phyloP scores from a whole-genome alignment of 2,113 vertebrate species.

The Brachyistius frenatus region DNA sequence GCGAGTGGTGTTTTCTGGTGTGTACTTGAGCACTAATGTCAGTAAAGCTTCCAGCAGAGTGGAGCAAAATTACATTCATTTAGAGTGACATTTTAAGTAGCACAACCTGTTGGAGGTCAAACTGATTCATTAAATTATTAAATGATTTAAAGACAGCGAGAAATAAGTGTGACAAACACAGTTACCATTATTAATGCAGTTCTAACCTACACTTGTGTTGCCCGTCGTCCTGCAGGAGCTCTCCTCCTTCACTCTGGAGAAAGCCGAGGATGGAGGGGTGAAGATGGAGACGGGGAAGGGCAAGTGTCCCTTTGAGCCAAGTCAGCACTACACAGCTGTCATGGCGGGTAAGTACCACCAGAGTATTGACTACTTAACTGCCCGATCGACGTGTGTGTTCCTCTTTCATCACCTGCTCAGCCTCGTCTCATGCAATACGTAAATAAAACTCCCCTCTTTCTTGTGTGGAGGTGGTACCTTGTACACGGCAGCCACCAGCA shows the following conservation, averaged over 20 bases:
- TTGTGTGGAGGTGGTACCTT: conserved; percentile 82
- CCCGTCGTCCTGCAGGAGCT: conserved; percentile 78
- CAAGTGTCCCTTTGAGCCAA: conserved; percentile 92
- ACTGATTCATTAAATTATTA: too few relatives aligned
- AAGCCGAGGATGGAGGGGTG: conserved; percentile 72
- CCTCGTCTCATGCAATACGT: neutral
- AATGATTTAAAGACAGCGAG: neutral
- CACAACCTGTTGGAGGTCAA: neutral
- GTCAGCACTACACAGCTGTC: conserved; percentile 89
- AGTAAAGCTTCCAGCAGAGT: neutral
- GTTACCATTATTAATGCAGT: neutral
- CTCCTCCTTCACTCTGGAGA: conserved; percentile 84
- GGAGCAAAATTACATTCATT: conserved; percentile 17
- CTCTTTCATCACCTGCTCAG: neutral
- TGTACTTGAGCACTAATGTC: neutral
- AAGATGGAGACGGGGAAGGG: conserved; percentile 89
- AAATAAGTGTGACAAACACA: neutral
- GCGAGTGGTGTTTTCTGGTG: too few relatives aligned
- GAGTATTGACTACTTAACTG: neutral
- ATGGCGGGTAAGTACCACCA: conserved; percentile 83
- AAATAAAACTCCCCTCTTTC: neutral
- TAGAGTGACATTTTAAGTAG: conserved; percentile 12
- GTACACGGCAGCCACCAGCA: conserved; percentile 89
- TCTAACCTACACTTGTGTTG: neutral
- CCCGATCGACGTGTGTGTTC: neutral